Conservation (phyloP, 2,113 vertebrate species). For the Mesocricetus auratus region DNA sequence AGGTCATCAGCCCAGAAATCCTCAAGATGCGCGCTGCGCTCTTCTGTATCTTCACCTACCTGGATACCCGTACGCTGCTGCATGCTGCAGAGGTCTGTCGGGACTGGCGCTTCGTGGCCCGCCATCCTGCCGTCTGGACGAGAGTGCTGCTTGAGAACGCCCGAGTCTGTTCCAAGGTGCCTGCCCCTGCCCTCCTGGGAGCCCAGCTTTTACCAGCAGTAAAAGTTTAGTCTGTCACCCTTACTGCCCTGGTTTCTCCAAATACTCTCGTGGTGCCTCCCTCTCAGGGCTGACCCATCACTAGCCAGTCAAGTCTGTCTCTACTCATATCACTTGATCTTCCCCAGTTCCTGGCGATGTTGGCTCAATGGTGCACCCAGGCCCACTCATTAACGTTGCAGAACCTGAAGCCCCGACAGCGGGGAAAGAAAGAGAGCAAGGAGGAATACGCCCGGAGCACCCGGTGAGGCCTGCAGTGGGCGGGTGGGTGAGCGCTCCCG, state of each 20-base stretch:
- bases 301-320: neutral
- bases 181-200: neutral
- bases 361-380: slow-evolving; percentile 99
- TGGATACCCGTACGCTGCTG: slow-evolving; percentile 97
- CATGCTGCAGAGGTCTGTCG: slow-evolving; percentile 95
- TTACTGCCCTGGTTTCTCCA: neutral
- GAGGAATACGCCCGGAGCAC: slow-evolving; percentile 99
- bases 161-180: slow-evolving; percentile 96
- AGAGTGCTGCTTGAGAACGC: slow-evolving; percentile 97
- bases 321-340: neutral
- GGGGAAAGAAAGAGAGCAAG: slow-evolving; percentile 98
- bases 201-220: neutral
- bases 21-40: slow-evolving; percentile 98
- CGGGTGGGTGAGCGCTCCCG: neutral
- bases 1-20: slow-evolving; percentile 98
- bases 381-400: slow-evolving; percentile 99
- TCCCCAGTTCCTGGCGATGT: slow-evolving; percentile 93
- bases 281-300: neutral
- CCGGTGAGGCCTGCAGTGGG: slow-evolving; percentile 87
- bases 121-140: slow-evolving; percentile 97
- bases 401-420: slow-evolving; percentile 97
- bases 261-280: neutral
- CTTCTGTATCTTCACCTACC: slow-evolving; percentile 99
- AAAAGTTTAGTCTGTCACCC: neutral
- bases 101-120: slow-evolving; percentile 98